These are phyloP conservation scores for Isotomurus palustris DNA, from an alignment of 2,888 invertebrate genomes.

Conservation along the genomic window DNA sequence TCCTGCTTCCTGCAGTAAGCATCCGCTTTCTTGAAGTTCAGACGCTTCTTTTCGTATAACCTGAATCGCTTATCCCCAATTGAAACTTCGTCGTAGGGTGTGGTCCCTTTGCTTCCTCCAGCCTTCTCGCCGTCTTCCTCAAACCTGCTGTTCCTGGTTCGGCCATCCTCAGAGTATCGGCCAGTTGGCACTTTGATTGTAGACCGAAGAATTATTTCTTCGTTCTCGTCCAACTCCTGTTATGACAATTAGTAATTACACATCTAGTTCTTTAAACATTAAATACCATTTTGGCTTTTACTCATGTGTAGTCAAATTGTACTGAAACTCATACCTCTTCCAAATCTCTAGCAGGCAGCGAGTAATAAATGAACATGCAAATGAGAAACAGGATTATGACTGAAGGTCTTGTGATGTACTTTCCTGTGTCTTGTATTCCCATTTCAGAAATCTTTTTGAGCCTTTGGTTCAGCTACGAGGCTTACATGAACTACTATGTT, in stretches of 20 bases:
- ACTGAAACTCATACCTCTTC: too few relatives aligned
- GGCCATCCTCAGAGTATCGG: not conserved
- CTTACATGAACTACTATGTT: too few relatives aligned
- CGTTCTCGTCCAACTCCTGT: not conserved
- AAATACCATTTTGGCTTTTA: too few relatives aligned
- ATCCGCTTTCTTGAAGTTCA: conserved; percentile 38
- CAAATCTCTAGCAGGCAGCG: not conserved
- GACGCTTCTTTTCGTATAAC: conserved; percentile 40
- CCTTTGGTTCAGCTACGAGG: too few relatives aligned
- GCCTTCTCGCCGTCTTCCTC: not conserved
- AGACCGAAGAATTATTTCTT: too few relatives aligned
- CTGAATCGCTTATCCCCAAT: conserved; percentile 39
- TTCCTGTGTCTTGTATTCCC: not conserved
- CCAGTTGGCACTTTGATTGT: too few relatives aligned
- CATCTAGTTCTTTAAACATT: too few relatives aligned
- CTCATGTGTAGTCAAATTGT: too few relatives aligned
- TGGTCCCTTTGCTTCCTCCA: conserved; percentile 7
- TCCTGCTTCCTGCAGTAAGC: conserved; percentile 38
- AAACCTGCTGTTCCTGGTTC: not conserved
- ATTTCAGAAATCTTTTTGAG: too few relatives aligned
- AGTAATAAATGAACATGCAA: conserved; percentile 7
- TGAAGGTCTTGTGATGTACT: conserved; percentile 8
- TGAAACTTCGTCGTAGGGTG: conserved; percentile 24
- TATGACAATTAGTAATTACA: too few relatives aligned
- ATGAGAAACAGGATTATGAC: conserved; percentile 6